Evolutionary conservation across 2,888 invertebrate genomes (phyloP).

Genomic region (Cancer borealis): DNA sequence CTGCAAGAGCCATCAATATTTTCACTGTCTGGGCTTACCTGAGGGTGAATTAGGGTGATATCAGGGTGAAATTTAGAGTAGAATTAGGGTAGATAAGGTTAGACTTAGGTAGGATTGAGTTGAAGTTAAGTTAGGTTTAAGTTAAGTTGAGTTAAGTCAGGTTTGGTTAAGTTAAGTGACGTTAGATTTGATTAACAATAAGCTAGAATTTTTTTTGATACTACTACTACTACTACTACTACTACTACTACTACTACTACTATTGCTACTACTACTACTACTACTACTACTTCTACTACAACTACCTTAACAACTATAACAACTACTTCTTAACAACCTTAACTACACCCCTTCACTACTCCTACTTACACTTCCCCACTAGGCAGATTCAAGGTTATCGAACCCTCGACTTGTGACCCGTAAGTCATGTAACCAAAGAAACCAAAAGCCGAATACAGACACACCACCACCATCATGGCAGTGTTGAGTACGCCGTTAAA

Average conservation of each 20-base stretch:
- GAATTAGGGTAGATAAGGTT: no score
- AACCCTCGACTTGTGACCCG: slow-evolving; percentile 89
- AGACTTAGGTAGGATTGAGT: no score
- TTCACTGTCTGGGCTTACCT: no score
- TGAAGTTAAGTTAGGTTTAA: no score
- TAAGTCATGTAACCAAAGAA: slow-evolving; percentile 96
- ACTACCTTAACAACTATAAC: no score
- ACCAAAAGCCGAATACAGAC: slow-evolving; percentile 90
- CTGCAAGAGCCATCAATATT: no score
- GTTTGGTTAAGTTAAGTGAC: no score
- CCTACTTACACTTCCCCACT: slow-evolving; percentile 68
- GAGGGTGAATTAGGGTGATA: no score
- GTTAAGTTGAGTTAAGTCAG: neutral
- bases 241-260: neutral
- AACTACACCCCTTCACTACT: neutral
- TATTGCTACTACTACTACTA: slow-evolving; percentile 33
- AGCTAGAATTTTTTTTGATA: neutral
- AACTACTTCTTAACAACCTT: no score
- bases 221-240: slow-evolving; percentile 9
- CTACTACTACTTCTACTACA: neutral
- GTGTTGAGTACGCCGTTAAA: slow-evolving; percentile 92
- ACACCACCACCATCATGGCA: slow-evolving; percentile 91
- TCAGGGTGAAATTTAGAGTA: no score
- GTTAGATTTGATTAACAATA: neutral
- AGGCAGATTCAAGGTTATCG: slow-evolving; percentile 92